Percentiles rank a stretch among this genome's conserved stretches.
These are phyloP conservation scores for Apodemus speciosus DNA, from an alignment of 2,113 vertebrate genomes.

Conservation along the genomic window DNA sequence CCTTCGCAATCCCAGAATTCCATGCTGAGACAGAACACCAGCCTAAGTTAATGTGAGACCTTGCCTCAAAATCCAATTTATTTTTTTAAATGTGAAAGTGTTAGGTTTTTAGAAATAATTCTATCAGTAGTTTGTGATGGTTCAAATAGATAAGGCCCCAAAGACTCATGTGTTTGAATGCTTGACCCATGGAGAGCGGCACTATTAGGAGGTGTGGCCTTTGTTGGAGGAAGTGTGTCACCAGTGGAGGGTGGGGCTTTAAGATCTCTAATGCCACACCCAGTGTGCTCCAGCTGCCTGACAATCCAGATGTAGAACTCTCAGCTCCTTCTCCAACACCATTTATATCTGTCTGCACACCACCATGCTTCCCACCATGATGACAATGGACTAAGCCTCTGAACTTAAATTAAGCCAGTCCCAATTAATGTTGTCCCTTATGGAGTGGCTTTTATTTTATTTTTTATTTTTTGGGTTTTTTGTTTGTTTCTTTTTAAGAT, in stretches of 20 bases:
- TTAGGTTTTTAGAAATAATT: background rate
- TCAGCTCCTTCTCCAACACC: background rate
- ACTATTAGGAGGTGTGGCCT: background rate
- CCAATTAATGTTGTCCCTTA: background rate
- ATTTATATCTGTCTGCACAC: background rate
- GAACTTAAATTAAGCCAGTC: background rate
- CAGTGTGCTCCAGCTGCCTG: background rate
- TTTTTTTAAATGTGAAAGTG: background rate
- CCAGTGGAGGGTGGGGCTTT: fast-evolving
- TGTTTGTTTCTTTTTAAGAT: no score
- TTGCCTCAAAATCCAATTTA: background rate
- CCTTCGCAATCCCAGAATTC: background rate
- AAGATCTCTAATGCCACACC: background rate
- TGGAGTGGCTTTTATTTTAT: no score
- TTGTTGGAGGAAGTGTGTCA: background rate
- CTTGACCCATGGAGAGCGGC: background rate
- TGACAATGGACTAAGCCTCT: background rate
- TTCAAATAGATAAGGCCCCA: background rate
- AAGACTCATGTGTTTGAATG: background rate
- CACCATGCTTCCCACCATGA: background rate
- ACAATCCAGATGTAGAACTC: background rate
- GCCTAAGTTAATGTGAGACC: background rate
- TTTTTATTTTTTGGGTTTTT: no score
- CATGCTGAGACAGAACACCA: background rate
- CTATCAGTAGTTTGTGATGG: background rate